Conservation (phyloP, 2,888 invertebrate species). For the Drosophila melanosoma region DNA sequence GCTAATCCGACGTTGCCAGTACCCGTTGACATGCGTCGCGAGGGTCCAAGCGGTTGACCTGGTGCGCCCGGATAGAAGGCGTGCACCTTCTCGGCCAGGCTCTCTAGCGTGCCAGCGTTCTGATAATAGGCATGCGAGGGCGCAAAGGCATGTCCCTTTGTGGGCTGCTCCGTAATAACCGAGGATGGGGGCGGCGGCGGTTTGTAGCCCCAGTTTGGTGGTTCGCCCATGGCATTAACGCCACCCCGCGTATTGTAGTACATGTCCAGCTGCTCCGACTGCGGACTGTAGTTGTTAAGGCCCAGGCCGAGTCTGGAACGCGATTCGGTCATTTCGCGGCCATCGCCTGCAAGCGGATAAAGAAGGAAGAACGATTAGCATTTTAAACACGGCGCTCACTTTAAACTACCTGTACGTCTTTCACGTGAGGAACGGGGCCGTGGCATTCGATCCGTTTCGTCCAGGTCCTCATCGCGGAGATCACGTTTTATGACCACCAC, state of each 20-base stretch:
- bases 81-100: slow-evolving; percentile 96
- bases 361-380: slow-evolving; percentile 71
- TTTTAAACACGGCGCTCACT: slow-evolving; percentile 77
- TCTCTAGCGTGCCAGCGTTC: slow-evolving; percentile 92
- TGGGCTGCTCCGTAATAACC: slow-evolving; percentile 96
- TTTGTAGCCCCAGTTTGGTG: slow-evolving; percentile 85
- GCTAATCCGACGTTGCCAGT: slow-evolving; percentile 82
- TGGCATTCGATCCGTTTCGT: slow-evolving; percentile 87
- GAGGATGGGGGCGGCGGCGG: slow-evolving; percentile 87
- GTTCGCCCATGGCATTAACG: slow-evolving; percentile 87
- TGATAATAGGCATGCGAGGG: slow-evolving; percentile 91
- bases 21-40: slow-evolving; percentile 89
- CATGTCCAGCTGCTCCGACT: slow-evolving; percentile 90
- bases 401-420: slow-evolving; percentile 85
- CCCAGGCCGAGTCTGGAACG: slow-evolving; percentile 91
- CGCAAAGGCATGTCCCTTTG: slow-evolving; percentile 94
- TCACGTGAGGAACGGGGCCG: slow-evolving; percentile 85
- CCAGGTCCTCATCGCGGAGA: slow-evolving; percentile 92
- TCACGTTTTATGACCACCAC: slow-evolving; percentile 96
- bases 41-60: slow-evolving; percentile 83
- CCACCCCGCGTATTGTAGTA: slow-evolving; percentile 92
- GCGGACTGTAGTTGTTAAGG: slow-evolving; percentile 88
- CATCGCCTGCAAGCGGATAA: slow-evolving; percentile 87
- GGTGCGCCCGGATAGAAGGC: slow-evolving; percentile 90
- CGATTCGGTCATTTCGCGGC: slow-evolving; percentile 91